Percentiles rank a stretch among this genome's conserved stretches.
Conservation (phyloP, 2,113 vertebrate species). For the Neogale vison region DNA sequence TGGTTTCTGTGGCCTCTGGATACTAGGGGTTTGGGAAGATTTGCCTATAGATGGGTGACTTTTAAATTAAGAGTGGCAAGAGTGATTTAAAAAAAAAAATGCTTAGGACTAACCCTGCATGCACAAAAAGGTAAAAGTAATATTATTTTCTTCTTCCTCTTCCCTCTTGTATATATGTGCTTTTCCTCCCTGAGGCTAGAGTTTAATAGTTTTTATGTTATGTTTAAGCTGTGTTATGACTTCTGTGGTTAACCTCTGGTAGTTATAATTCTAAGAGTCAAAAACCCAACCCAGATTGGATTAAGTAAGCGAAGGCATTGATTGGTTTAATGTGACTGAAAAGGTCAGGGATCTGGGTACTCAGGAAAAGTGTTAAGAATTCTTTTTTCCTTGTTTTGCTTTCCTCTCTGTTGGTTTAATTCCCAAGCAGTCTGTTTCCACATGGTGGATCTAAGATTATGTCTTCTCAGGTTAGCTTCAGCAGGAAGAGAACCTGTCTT, state of each 20-base stretch:
- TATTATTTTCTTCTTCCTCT: background rate
- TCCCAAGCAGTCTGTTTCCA: background rate
- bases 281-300: background rate
- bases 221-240: background rate
- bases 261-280: conserved; percentile 12
- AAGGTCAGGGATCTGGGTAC: background rate
- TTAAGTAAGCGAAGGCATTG: conserved; percentile 11
- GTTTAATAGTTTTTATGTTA: background rate
- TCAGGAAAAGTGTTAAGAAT: background rate
- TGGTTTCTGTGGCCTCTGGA: background rate
- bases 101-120: background rate
- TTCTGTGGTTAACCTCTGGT: background rate
- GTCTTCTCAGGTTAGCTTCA: background rate
- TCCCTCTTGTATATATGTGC: background rate
- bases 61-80: background rate
- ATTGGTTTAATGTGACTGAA: background rate
- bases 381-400: background rate
- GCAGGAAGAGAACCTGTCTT: background rate
- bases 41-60: background rate
- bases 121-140: background rate
- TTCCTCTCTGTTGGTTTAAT: background rate
- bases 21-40: background rate
- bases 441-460: background rate
- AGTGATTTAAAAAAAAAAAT: background rate
- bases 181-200: background rate